phyloP scores from a whole-genome alignment of 2,113 vertebrate genomes.

The Thunnus thynnus region DNA sequence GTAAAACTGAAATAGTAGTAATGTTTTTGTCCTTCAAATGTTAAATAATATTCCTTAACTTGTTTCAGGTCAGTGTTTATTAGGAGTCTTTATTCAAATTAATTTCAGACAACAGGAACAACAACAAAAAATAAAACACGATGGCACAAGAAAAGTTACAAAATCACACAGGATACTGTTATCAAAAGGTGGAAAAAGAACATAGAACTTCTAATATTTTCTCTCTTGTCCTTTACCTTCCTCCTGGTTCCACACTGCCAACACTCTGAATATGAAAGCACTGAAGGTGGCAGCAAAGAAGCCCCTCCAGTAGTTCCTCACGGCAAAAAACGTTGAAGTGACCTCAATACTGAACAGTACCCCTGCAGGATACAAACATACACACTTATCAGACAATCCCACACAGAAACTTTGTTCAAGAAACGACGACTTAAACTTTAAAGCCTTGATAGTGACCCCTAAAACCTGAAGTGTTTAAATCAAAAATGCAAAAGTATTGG shows the following conservation, averaged over 20 bases:
- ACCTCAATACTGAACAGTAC: slow-evolving; percentile 99
- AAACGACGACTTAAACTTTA: not conserved
- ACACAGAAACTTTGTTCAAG: not conserved
- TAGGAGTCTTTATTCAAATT: no score
- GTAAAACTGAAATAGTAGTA: no score
- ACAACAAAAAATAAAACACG: not conserved
- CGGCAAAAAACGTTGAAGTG: slow-evolving; percentile 97
- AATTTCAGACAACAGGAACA: not conserved
- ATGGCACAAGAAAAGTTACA: not conserved
- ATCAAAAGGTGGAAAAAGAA: not conserved
- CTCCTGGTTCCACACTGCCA: slow-evolving; percentile 97
- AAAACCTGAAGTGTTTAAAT: no score
- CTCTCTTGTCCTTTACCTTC: slow-evolving; percentile 86
- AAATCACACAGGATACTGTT: not conserved
- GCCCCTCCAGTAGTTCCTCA: slow-evolving; percentile 99
- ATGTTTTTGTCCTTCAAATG: no score
- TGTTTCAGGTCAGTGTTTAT: no score
- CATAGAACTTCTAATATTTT: no score
- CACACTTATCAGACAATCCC: slow-evolving; percentile 1
- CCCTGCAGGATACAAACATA: slow-evolving; percentile 80
- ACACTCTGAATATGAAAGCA: slow-evolving; percentile 98
- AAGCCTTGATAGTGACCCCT: no score
- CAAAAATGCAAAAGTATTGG: no score
- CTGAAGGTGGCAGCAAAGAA: slow-evolving; percentile 99
- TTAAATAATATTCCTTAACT: no score